Evolutionary conservation across 23 tunicate genomes (phyloP).

Genomic region (Oikopleura vanhoeffeni): DNA sequence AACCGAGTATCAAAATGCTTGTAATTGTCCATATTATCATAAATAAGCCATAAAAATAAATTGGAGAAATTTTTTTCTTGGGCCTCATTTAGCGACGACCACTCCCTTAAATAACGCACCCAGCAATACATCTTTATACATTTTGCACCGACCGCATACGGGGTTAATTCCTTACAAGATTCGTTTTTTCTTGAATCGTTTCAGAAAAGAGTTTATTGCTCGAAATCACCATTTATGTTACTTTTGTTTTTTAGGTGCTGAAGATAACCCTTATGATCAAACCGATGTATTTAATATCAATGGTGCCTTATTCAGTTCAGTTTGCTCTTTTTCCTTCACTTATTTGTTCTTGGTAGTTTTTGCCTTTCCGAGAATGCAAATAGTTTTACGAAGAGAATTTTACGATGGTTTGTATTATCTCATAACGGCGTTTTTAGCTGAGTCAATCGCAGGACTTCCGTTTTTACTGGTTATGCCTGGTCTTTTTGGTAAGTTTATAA

Average conservation of each 20-base stretch:
- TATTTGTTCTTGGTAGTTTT: conserved; percentile 30
- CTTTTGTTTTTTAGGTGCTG: not conserved
- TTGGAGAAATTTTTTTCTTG: too few relatives aligned
- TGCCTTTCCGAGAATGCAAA: conserved; percentile 39
- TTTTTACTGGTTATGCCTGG: conserved; percentile 23
- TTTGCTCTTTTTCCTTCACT: conserved; percentile 28
- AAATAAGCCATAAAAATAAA: too few relatives aligned
- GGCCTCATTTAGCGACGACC: too few relatives aligned
- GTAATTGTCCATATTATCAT: too few relatives aligned
- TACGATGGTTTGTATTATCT: conserved; percentile 55
- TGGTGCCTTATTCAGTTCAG: conserved; percentile 39
- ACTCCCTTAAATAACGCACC: too few relatives aligned
- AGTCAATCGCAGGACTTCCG: conserved; percentile 46
- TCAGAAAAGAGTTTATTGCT: not conserved
- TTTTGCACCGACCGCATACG: too few relatives aligned
- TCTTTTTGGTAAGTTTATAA: not conserved
- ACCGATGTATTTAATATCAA: conserved; percentile 28
- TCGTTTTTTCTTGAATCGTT: too few relatives aligned
- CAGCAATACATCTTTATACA: too few relatives aligned
- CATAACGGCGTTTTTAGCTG: conserved; percentile 29
- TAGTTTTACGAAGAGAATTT: conserved; percentile 54
- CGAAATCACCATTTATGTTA: not conserved
- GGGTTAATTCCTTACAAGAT: too few relatives aligned
- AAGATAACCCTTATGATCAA: conserved; percentile 25
- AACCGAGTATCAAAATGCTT: too few relatives aligned